Conservation (phyloP, 2,797 vertebrate genomes). For the Falco berigora region DNA sequence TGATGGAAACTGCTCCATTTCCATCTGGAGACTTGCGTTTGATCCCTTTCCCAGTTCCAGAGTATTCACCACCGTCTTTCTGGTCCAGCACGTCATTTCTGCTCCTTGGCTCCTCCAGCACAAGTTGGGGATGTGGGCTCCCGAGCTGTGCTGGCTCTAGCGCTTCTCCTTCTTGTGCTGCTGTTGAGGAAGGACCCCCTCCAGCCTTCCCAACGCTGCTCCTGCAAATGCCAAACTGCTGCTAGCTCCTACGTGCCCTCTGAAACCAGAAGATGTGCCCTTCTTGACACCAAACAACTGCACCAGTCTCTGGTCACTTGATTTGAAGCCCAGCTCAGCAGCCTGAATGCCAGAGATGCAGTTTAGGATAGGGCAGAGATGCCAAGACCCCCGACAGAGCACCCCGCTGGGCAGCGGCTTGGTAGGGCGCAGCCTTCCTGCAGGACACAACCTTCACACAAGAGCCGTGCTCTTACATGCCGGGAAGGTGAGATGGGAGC, state of each 20-base stretch:
- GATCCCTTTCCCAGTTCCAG: neutral
- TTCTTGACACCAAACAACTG: neutral
- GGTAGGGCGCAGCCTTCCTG: neutral
- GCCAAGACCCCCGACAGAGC: neutral
- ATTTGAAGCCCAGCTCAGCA: neutral
- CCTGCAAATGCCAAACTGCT: neutral
- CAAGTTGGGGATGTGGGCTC: neutral
- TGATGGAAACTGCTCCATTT: neutral
- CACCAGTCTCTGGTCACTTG: neutral
- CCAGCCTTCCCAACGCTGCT: neutral
- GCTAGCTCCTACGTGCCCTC: neutral
- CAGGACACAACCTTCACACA: neutral
- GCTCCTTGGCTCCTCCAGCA: neutral
- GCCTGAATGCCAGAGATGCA: neutral
- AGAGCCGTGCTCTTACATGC: neutral
- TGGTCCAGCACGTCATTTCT: neutral
- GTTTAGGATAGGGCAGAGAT: neutral
- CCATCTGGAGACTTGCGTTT: neutral
- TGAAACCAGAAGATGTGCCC: neutral
- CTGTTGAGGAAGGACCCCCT: fast-evolving
- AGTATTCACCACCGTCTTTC: neutral
- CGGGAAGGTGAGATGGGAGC: neutral
- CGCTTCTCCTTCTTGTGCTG: neutral
- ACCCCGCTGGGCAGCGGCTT: fast-evolving
- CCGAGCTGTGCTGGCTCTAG: neutral